phyloP scores from a whole-genome alignment of 2,797 vertebrate genomes.

The Tauraco hartlaubi region DNA sequence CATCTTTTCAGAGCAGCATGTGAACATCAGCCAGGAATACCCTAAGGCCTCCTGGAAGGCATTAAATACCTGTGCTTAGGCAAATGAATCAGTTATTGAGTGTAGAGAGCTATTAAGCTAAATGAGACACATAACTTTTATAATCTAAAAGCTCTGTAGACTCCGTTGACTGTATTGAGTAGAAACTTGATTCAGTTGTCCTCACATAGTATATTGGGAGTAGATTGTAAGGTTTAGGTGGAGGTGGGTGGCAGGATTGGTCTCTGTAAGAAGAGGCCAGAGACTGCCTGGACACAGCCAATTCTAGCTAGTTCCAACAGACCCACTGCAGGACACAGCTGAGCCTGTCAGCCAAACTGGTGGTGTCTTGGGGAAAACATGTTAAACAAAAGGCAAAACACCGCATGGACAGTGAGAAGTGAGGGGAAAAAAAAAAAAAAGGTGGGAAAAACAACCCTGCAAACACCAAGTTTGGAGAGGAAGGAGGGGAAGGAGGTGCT shows the following conservation, averaged over 20 bases:
- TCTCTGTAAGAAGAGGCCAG: neutral
- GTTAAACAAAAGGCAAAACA: neutral
- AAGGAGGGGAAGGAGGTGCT: neutral
- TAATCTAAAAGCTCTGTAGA: neutral
- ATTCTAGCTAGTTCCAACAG: neutral
- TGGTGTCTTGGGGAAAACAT: neutral
- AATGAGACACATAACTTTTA: neutral
- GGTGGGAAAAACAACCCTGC: neutral
- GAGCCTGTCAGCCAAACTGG: neutral
- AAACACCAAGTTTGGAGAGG: neutral
- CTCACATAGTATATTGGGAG: neutral
- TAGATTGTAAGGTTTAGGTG: neutral
- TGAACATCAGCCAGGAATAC: neutral
- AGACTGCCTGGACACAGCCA: neutral
- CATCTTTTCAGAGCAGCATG: neutral
- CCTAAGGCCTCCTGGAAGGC: neutral
- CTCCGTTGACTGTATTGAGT: neutral
- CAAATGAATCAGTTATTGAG: neutral
- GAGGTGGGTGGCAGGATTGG: neutral
- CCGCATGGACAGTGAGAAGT: neutral
- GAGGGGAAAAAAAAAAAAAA: neutral
- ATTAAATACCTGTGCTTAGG: neutral
- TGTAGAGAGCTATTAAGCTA: neutral
- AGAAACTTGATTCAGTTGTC: neutral
- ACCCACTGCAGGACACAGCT: neutral